Percentiles rank a stretch among this genome's conserved stretches.
Evolutionary conservation across 2,888 invertebrate species (phyloP).

Genomic region (Xanthorhoe designata): DNA sequence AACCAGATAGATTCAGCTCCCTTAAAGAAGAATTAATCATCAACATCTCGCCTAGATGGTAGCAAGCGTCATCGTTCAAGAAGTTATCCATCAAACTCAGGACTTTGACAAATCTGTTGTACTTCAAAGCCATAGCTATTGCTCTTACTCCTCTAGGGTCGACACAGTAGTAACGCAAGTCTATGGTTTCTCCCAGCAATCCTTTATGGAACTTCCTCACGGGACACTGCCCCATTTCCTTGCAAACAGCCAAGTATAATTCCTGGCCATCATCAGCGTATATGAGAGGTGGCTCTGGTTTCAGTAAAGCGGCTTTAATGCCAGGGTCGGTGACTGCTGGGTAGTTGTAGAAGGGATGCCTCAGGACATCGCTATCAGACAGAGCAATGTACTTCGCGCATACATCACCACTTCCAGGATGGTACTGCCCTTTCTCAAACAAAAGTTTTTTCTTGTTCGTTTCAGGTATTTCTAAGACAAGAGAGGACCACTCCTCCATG

Average conservation of each 20-base stretch:
- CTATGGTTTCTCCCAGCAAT: constrained; percentile 58
- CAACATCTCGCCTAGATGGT: constrained; percentile 69
- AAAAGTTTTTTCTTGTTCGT: constrained; percentile 55
- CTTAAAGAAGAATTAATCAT: constrained; percentile 54
- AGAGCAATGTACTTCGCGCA: constrained; percentile 63
- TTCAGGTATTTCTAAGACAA: constrained; percentile 49
- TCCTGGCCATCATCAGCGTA: constrained; percentile 71
- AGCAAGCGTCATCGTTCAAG: constrained; percentile 65
- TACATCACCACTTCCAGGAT: constrained; percentile 66
- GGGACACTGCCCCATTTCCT: constrained; percentile 64
- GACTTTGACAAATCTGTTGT: constrained; percentile 60
- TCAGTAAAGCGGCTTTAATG: constrained; percentile 59
- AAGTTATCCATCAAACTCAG: constrained; percentile 69
- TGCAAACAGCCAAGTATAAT: constrained; percentile 63
- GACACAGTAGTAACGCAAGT: constrained; percentile 70
- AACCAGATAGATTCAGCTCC: constrained; percentile 67
- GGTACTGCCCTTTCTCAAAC: constrained; percentile 55
- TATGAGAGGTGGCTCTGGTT: constrained; percentile 48
- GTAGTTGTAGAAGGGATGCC: constrained; percentile 69
- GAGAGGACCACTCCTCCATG: constrained; percentile 70
- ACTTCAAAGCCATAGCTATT: constrained; percentile 63
- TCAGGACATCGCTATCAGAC: constrained; percentile 64
- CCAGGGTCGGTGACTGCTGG: constrained; percentile 72
- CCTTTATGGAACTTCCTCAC: constrained; percentile 59
- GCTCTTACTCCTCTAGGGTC: constrained; percentile 64